These are phyloP conservation scores for Dicerorhinus sumatrensis DNA, from an alignment of 2,113 vertebrate species.

Conservation along the genomic window DNA sequence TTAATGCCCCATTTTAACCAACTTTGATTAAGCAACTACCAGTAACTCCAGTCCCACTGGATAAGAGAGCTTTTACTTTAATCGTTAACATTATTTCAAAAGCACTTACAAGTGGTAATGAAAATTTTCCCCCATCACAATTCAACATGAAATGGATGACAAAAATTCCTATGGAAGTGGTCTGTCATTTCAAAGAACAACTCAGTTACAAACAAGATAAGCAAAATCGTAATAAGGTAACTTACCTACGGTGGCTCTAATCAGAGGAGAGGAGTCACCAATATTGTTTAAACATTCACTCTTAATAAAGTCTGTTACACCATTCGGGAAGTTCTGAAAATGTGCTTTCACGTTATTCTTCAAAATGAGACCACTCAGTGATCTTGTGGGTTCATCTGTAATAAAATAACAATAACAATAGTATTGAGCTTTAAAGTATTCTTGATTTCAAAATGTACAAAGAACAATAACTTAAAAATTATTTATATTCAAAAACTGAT, in stretches of 20 bases:
- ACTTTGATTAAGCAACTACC: background rate
- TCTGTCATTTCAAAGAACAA: background rate
- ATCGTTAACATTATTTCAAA: background rate
- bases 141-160: background rate
- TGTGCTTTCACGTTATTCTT: slow-evolving; percentile 99
- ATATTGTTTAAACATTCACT: slow-evolving; percentile 97
- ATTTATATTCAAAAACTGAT: background rate
- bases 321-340: slow-evolving; percentile 97
- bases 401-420: slow-evolving; percentile 65
- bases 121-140: background rate
- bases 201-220: background rate
- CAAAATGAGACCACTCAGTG: slow-evolving; percentile 97
- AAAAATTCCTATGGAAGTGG: background rate
- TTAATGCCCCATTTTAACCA: background rate
- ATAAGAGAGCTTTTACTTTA: background rate
- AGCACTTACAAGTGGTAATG: slow-evolving; percentile 6
- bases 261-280: slow-evolving; percentile 97
- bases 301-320: slow-evolving; percentile 98
- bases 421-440: slow-evolving; percentile 40
- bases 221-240: slow-evolving; percentile 44
- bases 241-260: slow-evolving; percentile 98
- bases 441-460: slow-evolving; percentile 14
- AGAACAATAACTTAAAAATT: slow-evolving; percentile 35
- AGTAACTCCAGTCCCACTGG: background rate
- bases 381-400: slow-evolving; percentile 97